Conservation (phyloP, 1,140 invertebrate genomes). For the Lepidostoma basale region DNA sequence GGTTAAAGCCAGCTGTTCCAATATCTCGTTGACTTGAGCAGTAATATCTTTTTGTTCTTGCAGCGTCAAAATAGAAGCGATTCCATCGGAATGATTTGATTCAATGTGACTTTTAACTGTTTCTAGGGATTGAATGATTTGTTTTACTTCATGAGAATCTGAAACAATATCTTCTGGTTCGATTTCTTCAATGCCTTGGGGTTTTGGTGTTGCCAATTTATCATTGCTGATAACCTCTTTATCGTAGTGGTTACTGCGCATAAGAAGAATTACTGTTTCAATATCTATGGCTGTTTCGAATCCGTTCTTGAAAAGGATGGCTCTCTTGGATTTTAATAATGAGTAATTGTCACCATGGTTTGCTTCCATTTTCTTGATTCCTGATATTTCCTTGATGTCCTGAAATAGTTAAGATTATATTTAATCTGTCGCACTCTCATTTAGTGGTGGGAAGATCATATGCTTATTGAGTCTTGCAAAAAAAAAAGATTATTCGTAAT, state of each 20-base stretch:
- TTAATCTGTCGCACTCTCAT: neutral
- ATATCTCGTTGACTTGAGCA: slow-evolving; percentile 39
- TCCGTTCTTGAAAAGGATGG: slow-evolving; percentile 53
- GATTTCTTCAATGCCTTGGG: slow-evolving; percentile 28
- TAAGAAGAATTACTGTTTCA: slow-evolving; percentile 53
- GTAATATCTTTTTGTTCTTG: slow-evolving; percentile 43
- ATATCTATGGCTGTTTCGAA: slow-evolving; percentile 54
- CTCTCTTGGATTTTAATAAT: slow-evolving; percentile 52
- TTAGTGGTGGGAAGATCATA: too few species aligned
- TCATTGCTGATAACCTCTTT: slow-evolving; percentile 38
- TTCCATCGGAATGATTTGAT: slow-evolving; percentile 35
- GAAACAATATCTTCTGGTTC: slow-evolving; percentile 43
- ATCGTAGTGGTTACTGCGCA: slow-evolving; percentile 53
- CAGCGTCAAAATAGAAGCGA: slow-evolving; percentile 39
- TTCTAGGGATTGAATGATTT: slow-evolving; percentile 42
- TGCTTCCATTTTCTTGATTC: slow-evolving; percentile 54
- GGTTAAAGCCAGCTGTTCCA: slow-evolving; percentile 28
- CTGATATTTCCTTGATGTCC: slow-evolving; percentile 55
- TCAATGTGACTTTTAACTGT: slow-evolving; percentile 41
- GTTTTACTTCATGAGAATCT: slow-evolving; percentile 39
- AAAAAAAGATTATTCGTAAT: neutral
- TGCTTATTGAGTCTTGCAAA: neutral
- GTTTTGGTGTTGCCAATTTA: slow-evolving; percentile 35
- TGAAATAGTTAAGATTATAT: slow-evolving; percentile 45
- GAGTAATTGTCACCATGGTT: slow-evolving; percentile 54